A percentile compares a stretch with the other conserved stretches of the same genome.
phyloP scores from a whole-genome alignment of 2,888 invertebrate species.

The Heliconius erato region DNA sequence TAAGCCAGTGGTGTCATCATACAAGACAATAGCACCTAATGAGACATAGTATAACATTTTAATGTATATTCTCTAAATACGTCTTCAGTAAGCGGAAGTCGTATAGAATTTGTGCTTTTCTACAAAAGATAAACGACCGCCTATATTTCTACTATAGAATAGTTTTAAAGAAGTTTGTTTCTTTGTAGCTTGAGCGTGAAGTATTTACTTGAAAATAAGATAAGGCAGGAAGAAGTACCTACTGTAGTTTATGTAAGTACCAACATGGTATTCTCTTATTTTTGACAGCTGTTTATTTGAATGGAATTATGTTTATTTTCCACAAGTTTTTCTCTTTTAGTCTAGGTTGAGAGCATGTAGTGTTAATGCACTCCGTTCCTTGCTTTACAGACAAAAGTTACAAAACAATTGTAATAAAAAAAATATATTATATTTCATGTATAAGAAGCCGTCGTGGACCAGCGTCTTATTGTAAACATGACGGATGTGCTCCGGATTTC shows the following conservation, averaged over 20 bases:
- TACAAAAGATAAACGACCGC: constrained; percentile 25
- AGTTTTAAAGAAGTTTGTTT: constrained; percentile 17
- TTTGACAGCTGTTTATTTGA: background rate
- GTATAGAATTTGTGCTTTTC: constrained; percentile 22
- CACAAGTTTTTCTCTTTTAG: no score
- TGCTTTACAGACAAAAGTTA: no score
- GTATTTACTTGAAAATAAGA: constrained; percentile 9
- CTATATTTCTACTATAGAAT: constrained; percentile 24
- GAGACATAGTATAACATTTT: background rate
- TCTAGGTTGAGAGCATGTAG: no score
- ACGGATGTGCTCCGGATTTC: no score
- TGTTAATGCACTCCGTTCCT: no score
- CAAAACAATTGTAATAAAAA: no score
- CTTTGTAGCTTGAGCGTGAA: background rate
- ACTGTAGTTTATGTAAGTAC: background rate
- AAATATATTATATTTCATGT: no score
- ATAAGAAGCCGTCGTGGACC: no score
- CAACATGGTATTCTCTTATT: background rate
- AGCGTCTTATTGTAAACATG: no score
- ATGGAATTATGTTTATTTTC: background rate
- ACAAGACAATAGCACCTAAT: no score
- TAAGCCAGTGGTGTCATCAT: no score
- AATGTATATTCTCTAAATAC: background rate
- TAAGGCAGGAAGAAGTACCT: background rate
- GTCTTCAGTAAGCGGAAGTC: constrained; percentile 19